These are phyloP conservation scores for Coenonympha arcania DNA, from an alignment of 2,888 invertebrate species.

Conservation along the genomic window DNA sequence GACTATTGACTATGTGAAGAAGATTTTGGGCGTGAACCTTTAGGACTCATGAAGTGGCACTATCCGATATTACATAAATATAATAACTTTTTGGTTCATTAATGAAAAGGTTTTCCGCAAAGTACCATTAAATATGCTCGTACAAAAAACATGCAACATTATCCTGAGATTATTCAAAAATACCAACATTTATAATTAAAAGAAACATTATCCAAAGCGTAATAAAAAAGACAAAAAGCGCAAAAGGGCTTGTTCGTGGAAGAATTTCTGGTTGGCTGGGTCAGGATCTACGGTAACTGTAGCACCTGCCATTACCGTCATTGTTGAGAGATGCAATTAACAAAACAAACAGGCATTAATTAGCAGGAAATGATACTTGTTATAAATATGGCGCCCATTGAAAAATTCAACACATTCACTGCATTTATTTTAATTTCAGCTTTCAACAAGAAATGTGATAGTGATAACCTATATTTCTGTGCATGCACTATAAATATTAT, in stretches of 20 bases:
- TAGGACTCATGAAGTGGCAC: too few species aligned
- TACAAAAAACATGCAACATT: too few species aligned
- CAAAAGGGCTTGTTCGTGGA: neutral
- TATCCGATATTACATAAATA: too few species aligned
- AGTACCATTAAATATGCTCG: too few species aligned
- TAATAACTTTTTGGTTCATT: too few species aligned
- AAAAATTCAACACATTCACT: neutral
- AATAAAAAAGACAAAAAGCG: neutral
- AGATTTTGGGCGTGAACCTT: too few species aligned
- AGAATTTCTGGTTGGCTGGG: constrained; percentile 6
- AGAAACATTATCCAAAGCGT: neutral
- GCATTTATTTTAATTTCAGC: too few species aligned
- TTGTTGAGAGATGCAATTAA: neutral
- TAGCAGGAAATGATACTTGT: constrained; percentile 1
- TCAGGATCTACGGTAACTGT: constrained; percentile 2
- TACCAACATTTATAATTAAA: too few species aligned
- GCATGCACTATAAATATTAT: neutral
- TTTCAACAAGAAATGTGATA: neutral
- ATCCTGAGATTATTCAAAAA: too few species aligned
- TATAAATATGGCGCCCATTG: neutral
- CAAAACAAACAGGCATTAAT: neutral
- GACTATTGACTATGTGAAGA: too few species aligned
- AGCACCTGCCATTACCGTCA: neutral
- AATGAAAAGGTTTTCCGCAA: too few species aligned
- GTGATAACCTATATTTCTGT: neutral